phyloP scores from a whole-genome alignment of 1,140 invertebrate species.

The Bathynomus jamesi region DNA sequence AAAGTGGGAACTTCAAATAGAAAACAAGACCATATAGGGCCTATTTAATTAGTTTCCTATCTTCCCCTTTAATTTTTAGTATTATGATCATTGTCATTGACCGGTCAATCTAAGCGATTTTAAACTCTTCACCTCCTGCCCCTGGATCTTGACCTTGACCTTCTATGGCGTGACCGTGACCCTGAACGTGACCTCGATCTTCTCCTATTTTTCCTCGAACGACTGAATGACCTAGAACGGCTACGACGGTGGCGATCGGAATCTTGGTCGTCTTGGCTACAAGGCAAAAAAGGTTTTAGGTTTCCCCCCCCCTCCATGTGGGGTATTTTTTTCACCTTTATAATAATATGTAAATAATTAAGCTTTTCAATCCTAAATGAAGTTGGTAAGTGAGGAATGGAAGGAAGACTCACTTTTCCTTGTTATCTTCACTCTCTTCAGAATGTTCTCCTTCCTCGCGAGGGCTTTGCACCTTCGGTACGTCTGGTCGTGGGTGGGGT shows the following conservation, averaged over 20 bases:
- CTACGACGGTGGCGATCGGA: slow-evolving; percentile 6
- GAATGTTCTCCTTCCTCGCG: slow-evolving; percentile 38
- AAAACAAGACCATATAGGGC: too few relatives aligned
- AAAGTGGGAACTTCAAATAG: too few relatives aligned
- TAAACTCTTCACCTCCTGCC: slow-evolving; percentile 42
- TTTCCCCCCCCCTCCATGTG: too few relatives aligned
- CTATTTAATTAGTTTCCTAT: too few relatives aligned
- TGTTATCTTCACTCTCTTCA: slow-evolving; percentile 32
- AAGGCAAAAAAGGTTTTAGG: neutral
- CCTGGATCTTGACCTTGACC: slow-evolving; percentile 41
- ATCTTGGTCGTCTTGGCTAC: slow-evolving; percentile 21
- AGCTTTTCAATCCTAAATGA: too few relatives aligned
- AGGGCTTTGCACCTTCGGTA: slow-evolving; percentile 34
- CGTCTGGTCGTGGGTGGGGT: neutral
- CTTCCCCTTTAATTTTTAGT: too few relatives aligned
- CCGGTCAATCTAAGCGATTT: too few relatives aligned
- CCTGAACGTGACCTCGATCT: slow-evolving; percentile 36
- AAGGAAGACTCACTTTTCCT: slow-evolving; percentile 28
- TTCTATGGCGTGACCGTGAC: neutral
- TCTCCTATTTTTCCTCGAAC: slow-evolving; percentile 24
- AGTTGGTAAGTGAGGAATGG: too few relatives aligned
- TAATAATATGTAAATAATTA: too few relatives aligned
- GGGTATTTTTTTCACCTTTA: too few relatives aligned
- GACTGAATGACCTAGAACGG: slow-evolving; percentile 15
- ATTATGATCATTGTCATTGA: too few relatives aligned